These are phyloP conservation scores for Dasyprocta punctata DNA, from an alignment of 2,113 vertebrate genomes.

Conservation along the genomic window DNA sequence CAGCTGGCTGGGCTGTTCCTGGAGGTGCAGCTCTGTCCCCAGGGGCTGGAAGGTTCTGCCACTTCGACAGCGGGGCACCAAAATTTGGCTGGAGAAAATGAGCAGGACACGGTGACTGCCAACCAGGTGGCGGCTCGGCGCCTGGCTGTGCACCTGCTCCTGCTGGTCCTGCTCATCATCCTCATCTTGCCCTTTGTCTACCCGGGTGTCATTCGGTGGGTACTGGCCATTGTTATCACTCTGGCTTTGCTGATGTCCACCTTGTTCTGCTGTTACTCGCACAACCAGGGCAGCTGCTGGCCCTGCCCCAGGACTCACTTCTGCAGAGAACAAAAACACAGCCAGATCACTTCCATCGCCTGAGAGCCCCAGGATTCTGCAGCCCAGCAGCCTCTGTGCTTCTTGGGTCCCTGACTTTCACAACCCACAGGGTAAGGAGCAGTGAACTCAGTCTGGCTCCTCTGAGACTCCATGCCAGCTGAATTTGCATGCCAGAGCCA, in stretches of 20 bases:
- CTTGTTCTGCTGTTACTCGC: conserved; percentile 83
- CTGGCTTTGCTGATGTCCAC: conserved; percentile 82
- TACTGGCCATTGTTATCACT: conserved; percentile 72
- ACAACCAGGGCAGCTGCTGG: conserved; percentile 40
- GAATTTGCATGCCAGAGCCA: not conserved
- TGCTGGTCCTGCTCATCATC: conserved; percentile 80
- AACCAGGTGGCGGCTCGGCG: conserved; percentile 77
- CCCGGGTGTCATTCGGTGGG: conserved; percentile 82
- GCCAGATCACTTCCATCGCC: conserved; percentile 73
- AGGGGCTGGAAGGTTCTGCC: not conserved
- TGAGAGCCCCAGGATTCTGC: not conserved
- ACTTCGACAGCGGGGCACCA: not conserved
- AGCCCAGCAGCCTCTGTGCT: not conserved
- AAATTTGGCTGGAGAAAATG: not conserved
- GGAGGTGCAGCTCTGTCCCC: conserved; percentile 56
- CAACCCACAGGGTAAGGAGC: not conserved
- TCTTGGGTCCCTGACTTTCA: not conserved
- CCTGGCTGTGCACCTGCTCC: conserved; percentile 82
- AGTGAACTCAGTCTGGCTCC: not conserved
- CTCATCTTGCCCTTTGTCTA: conserved; percentile 85
- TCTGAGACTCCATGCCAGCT: not conserved
- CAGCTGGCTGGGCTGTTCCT: not conserved
- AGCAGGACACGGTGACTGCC: fast-evolving
- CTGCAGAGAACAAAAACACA: conserved; percentile 73
- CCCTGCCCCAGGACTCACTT: not conserved